Evolutionary conservation across 2,113 vertebrate species (phyloP), one percentile per base, ranked within the genome.

Genomic region (Serinus canaria): DNA sequence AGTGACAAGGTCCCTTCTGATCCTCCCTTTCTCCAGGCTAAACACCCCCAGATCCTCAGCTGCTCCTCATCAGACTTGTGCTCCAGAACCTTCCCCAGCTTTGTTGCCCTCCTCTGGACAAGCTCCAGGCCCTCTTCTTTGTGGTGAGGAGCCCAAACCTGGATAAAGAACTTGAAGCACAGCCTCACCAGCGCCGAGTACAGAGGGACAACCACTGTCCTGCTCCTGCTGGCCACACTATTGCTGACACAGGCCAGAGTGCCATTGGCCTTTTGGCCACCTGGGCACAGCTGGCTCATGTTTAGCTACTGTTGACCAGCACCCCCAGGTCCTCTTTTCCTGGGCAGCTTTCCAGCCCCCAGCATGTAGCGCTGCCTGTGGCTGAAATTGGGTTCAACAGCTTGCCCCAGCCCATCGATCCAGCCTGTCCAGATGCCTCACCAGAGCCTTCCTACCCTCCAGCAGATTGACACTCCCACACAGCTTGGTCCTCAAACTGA

Each of bases 41-140:
- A 77, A 69, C 33, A 37, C 0, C 1, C 1, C 21, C 37, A 68
- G 31, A 9, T 59, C 31, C 46, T 27, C 37, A 37, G 63, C 9
- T 2, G 8, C 5, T 68, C 53, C 27, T 46, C 63, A 53, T 3
- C 1, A 4, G 22, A 5, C 53, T 8, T 11, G 21, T 22, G 17
- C 73, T 52, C 37, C 53, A 35, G 24, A 49, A 23, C 27, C 25
- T n/a, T 49, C 13, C 5, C 15, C 60, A 47, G 59, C 30, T 49
- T 7, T 2, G 1, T 0, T 59, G 1, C 25, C 25, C 21, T 67
- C 44, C 31, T 68, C 37, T 50, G 25, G 31, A 76, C 16, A 14
- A 0, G 0, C 14, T 68, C 8, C 31, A 76, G 21, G 16, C 1
- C 35, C 37, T 37, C 44, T 12, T 68, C 21, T 9, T 10, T 37